Percentiles rank a stretch among this genome's conserved stretches.
Conservation (phyloP, 2,113 vertebrate species). For the Rhizomys pruinosus region DNA sequence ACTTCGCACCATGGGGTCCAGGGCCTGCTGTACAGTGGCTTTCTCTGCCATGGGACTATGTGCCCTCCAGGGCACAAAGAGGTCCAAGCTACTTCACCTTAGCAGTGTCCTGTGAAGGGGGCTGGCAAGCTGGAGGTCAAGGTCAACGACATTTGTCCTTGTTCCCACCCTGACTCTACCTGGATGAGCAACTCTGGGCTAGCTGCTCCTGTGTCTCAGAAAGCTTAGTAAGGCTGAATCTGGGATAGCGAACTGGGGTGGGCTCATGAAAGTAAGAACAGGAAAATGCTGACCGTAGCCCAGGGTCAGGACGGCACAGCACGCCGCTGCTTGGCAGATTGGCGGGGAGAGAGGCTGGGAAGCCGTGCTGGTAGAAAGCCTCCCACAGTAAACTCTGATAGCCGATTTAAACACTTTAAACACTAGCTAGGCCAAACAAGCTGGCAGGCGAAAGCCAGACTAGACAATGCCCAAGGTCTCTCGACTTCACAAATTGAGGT, state of each 20-base stretch:
- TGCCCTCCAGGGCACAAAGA: rapidly evolving
- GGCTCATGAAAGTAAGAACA: not conserved
- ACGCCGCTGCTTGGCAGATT: rapidly evolving
- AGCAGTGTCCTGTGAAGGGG: not conserved
- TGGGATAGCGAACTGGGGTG: not conserved
- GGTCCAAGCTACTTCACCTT: not conserved
- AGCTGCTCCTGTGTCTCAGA: not conserved
- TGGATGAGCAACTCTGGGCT: not conserved
- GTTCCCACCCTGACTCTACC: not conserved
- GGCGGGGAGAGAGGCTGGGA: constrained; percentile 23
- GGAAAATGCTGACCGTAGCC: no score
- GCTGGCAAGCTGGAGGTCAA: not conserved
- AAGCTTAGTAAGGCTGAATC: not conserved
- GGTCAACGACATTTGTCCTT: not conserved
- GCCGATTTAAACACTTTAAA: constrained; percentile 68
- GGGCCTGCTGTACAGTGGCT: rapidly evolving
- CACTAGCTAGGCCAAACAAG: constrained; percentile 10
- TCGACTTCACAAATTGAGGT: not conserved
- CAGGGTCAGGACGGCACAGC: not conserved
- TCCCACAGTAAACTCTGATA: constrained; percentile 57
- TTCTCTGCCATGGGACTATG: not conserved
- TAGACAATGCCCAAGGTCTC: constrained; percentile 1
- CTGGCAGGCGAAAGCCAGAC: not conserved
- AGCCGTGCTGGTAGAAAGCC: constrained; percentile 28
- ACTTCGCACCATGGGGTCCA: not conserved